Conservation (phyloP, 2,888 invertebrate genomes). For the Gryllus longicercus region DNA sequence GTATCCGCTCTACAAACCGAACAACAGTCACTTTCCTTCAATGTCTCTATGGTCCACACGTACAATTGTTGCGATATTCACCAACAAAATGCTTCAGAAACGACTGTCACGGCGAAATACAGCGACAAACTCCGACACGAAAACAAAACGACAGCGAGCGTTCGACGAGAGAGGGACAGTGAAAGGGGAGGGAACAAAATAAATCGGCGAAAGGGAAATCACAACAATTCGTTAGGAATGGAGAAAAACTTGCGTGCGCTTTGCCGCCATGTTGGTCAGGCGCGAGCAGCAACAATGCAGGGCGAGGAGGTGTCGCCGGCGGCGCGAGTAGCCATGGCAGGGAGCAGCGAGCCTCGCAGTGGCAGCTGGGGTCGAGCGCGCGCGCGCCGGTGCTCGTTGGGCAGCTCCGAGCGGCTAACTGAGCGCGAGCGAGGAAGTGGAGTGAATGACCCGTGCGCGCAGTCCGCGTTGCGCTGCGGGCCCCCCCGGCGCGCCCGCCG, state of each 20-base stretch:
- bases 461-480: neutral
- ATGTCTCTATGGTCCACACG: too few species aligned
- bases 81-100: neutral
- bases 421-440: neutral
- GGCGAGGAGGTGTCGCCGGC: neutral
- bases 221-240: neutral
- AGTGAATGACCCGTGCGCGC: conserved; percentile 6
- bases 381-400: neutral
- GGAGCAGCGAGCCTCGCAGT: neutral
- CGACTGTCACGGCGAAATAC: neutral
- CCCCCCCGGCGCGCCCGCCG: neutral
- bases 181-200: neutral
- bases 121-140: neutral
- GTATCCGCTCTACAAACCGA: too few species aligned
- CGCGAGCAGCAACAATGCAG: neutral
- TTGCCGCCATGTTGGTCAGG: conserved; percentile 6
- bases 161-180: neutral
- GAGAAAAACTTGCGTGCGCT: neutral
- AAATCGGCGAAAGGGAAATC: neutral
- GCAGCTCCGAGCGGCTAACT: neutral
- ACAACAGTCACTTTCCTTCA: too few species aligned
- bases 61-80: too few species aligned
- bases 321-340: neutral
- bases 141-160: neutral
- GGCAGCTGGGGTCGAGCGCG: neutral